phyloP scores from a whole-genome alignment of 1,140 invertebrate species.

The Caerostris extrusa region DNA sequence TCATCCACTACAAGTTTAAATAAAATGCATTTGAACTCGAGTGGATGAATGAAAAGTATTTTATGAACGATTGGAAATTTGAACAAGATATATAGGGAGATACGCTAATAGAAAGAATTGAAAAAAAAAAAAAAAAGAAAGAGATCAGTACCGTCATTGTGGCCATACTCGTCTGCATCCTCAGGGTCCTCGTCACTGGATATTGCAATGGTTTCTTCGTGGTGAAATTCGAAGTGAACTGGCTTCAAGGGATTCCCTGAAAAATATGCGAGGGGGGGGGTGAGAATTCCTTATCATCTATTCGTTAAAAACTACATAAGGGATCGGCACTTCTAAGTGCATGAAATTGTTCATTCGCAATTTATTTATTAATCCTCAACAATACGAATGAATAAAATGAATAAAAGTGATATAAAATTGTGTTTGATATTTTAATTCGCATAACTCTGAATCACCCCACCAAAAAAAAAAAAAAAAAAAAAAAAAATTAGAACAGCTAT shows the following conservation, averaged over 20 bases:
- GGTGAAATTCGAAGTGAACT: conserved; percentile 38
- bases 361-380: neutral
- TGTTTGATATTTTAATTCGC: no score
- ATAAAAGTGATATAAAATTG: no score
- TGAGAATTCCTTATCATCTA: neutral
- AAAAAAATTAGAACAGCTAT: no score
- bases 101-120: neutral
- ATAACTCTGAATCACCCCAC: no score
- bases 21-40: no score
- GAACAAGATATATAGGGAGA: no score
- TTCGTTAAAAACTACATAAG: neutral
- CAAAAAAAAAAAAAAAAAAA: no score
- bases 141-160: conserved; percentile 36
- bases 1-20: no score
- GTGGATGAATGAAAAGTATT: neutral
- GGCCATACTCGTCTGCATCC: conserved; percentile 14
- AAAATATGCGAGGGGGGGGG: neutral
- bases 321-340: neutral
- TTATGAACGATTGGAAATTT: neutral
- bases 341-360: neutral
- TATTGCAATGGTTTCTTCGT: conserved; percentile 1
- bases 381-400: neutral
- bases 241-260: conserved; percentile 7
- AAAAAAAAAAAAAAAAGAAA: neutral
- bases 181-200: conserved; percentile 3